Conservation (phyloP, 2,888 invertebrate genomes). For the Cryptosula pallasiana region DNA sequence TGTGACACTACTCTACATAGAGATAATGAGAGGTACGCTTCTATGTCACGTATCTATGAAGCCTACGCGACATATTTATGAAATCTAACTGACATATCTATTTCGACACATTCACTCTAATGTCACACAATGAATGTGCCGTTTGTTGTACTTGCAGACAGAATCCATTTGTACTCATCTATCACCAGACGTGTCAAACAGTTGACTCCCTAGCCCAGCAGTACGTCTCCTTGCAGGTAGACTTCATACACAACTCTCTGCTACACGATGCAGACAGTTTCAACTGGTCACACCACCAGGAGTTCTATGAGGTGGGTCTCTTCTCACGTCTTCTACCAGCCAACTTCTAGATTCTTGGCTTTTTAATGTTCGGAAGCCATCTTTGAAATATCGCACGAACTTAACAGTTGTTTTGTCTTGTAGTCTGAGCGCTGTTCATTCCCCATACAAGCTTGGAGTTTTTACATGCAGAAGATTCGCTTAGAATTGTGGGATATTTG, state of each 20-base stretch:
- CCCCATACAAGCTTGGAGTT: slow-evolving; percentile 49
- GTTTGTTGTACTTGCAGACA: slow-evolving; percentile 35
- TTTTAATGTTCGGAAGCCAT: too few species aligned
- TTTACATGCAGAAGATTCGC: slow-evolving; percentile 39
- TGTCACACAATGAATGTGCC: too few species aligned
- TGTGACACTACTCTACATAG: slow-evolving; percentile 7
- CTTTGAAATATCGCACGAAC: too few species aligned
- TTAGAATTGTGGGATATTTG: slow-evolving; percentile 45
- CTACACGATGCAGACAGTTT: slow-evolving; percentile 47
- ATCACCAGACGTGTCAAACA: slow-evolving; percentile 43
- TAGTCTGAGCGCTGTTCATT: slow-evolving; percentile 50
- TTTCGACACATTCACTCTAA: too few species aligned
- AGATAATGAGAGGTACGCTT: slow-evolving; percentile 6
- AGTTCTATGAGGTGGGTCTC: slow-evolving; percentile 48
- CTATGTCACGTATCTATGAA: too few species aligned
- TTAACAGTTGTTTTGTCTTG: background rate
- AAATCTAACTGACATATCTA: too few species aligned
- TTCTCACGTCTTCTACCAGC: too few species aligned
- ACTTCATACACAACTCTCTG: slow-evolving; percentile 39
- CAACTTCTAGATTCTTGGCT: too few species aligned
- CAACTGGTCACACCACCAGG: slow-evolving; percentile 44
- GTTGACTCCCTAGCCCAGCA: slow-evolving; percentile 41
- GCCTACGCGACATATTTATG: too few species aligned
- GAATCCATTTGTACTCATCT: slow-evolving; percentile 38
- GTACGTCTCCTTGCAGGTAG: slow-evolving; percentile 39